These are phyloP conservation scores for Globia sparganii DNA, from an alignment of 2,888 invertebrate genomes.

Conservation along the genomic window DNA sequence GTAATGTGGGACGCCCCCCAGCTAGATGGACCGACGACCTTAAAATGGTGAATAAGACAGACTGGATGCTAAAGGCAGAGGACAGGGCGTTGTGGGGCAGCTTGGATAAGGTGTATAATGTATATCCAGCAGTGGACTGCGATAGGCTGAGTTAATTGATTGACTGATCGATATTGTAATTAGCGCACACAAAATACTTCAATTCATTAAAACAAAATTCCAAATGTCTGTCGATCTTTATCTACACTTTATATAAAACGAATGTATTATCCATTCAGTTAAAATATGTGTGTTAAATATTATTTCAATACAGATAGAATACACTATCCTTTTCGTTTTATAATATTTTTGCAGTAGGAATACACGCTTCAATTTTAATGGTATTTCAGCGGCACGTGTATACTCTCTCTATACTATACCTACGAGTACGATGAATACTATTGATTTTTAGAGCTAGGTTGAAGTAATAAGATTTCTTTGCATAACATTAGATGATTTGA, in stretches of 20 bases:
- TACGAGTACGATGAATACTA: constrained; percentile 23
- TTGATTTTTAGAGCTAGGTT: constrained; percentile 21
- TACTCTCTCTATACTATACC: background rate
- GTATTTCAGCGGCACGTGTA: constrained; percentile 44
- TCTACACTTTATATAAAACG: background rate
- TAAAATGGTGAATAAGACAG: background rate
- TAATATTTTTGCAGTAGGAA: constrained; percentile 32
- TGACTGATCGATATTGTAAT: background rate
- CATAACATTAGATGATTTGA: constrained; percentile 1
- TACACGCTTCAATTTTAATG: constrained; percentile 37
- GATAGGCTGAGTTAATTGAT: background rate
- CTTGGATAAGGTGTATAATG: background rate
- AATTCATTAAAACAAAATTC: constrained; percentile 1
- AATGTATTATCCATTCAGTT: constrained; percentile 7
- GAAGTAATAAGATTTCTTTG: constrained; percentile 24
- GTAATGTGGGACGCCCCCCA: background rate
- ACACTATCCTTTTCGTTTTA: constrained; percentile 22
- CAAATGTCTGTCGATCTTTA: constrained; percentile 2
- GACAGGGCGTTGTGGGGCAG: background rate
- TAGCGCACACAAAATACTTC: background rate
- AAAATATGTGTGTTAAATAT: constrained; percentile 15
- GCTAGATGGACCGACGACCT: background rate
- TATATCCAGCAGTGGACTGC: background rate
- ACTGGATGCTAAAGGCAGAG: background rate
- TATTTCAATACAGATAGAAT: constrained; percentile 15